Percentiles rank a stretch among this genome's conserved stretches.
phyloP scores from a whole-genome alignment of 2,113 vertebrate species.

The Bombycilla garrulus region DNA sequence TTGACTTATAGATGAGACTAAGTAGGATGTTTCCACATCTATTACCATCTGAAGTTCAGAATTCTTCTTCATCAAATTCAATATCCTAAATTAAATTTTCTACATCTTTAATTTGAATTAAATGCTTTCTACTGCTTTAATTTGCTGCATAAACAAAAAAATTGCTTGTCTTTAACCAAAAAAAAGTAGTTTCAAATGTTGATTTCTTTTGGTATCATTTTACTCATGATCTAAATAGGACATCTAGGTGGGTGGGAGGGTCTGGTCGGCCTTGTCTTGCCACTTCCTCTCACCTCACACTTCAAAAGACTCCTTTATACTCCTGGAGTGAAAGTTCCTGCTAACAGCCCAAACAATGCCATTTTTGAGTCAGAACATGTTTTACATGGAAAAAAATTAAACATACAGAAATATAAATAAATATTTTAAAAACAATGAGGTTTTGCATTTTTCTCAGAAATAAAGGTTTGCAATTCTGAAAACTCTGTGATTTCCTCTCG shows the following conservation, averaged over 20 bases:
- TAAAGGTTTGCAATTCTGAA: background rate
- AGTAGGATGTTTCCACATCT: background rate
- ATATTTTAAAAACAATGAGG: rapidly evolving
- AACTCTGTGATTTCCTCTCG: background rate
- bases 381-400: background rate
- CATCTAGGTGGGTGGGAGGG: background rate
- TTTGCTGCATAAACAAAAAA: background rate
- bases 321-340: background rate
- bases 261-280: background rate
- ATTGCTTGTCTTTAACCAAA: background rate
- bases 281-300: background rate
- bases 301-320: background rate
- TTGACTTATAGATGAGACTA: background rate
- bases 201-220: background rate
- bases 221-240: background rate
- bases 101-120: background rate
- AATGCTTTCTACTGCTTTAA: background rate
- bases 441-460: background rate
- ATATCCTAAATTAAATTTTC: background rate
- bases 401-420: background rate
- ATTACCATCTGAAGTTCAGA: background rate
- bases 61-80: background rate
- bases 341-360: background rate
- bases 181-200: background rate
- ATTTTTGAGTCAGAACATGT: background rate